Evolutionary conservation across 2,113 vertebrate species (phyloP).

Genomic region (Hippocampus barbouri): DNA sequence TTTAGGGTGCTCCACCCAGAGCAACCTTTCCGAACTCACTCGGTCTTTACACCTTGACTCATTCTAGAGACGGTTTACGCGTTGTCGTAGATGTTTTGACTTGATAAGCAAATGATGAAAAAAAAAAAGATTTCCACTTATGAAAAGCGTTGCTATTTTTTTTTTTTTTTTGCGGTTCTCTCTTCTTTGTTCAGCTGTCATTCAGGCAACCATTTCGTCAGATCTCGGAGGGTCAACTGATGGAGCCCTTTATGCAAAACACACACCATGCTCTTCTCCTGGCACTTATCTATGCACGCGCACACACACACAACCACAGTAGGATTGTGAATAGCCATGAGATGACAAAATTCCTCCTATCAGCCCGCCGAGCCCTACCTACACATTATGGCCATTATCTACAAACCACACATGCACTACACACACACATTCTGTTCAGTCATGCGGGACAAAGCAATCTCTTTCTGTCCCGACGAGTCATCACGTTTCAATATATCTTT

Average conservation of each 20-base stretch:
- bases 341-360: conserved; percentile 15
- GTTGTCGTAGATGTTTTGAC: too few species aligned
- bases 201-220: conserved; percentile 36
- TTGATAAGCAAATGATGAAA: too few species aligned
- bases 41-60: too few species aligned
- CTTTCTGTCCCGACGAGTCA: conserved; percentile 36
- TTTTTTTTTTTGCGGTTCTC: background rate
- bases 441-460: conserved; percentile 60
- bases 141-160: background rate
- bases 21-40: too few species aligned
- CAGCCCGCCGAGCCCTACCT: conserved; percentile 20
- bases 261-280: conserved; percentile 12
- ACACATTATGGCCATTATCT: conserved; percentile 29
- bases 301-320: background rate
- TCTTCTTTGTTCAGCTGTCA: conserved; percentile 33
- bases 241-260: conserved; percentile 50
- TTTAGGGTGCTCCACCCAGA: too few species aligned
- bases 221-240: conserved; percentile 39
- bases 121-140: background rate
- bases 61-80: too few species aligned
- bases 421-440: conserved; percentile 30
- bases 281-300: background rate
- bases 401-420: conserved; percentile 2
- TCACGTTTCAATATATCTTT: conserved; percentile 49
- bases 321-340: conserved; percentile 1